phyloP scores from a whole-genome alignment of 1,140 invertebrate genomes.

The Aphaenogaster floridana region DNA sequence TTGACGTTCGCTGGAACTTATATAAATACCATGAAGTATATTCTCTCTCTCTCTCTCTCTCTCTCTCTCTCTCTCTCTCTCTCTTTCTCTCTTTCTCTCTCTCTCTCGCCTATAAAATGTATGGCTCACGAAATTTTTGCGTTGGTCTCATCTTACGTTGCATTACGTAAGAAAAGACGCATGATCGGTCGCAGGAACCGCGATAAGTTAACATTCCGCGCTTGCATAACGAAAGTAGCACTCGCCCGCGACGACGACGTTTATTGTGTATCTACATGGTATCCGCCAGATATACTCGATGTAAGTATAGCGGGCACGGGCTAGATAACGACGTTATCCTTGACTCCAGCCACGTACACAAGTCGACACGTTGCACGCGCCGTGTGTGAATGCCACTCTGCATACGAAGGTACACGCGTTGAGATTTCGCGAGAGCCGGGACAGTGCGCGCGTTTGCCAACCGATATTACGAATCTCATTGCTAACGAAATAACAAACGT shows the following conservation, averaged over 20 bases:
- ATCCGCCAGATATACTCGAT: constrained; percentile 40
- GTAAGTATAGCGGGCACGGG: constrained; percentile 74
- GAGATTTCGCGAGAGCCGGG: constrained; percentile 45
- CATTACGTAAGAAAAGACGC: constrained; percentile 64
- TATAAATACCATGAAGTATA: constrained; percentile 4
- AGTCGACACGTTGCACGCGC: constrained; percentile 55
- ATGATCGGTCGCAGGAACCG: constrained; percentile 54
- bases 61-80: constrained; percentile 2
- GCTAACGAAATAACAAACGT: neutral
- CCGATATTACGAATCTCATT: neutral
- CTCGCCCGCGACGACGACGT: constrained; percentile 35
- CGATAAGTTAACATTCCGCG: constrained; percentile 71
- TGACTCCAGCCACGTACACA: constrained; percentile 72
- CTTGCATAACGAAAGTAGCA: constrained; percentile 77
- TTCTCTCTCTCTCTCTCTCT: neutral
- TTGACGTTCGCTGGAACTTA: neutral
- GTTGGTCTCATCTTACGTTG: constrained; percentile 27
- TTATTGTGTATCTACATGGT: constrained; percentile 35
- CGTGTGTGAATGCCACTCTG: constrained; percentile 59
- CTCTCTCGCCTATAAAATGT: constrained; percentile 22
- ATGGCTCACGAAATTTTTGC: constrained; percentile 40
- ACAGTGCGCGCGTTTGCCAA: constrained; percentile 1
- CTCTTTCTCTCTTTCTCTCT: neutral
- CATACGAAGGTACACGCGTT: constrained; percentile 24
- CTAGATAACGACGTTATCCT: constrained; percentile 80